phyloP scores from a whole-genome alignment of 2,888 invertebrate genomes.

The Marasmarcha lunaedactyla region DNA sequence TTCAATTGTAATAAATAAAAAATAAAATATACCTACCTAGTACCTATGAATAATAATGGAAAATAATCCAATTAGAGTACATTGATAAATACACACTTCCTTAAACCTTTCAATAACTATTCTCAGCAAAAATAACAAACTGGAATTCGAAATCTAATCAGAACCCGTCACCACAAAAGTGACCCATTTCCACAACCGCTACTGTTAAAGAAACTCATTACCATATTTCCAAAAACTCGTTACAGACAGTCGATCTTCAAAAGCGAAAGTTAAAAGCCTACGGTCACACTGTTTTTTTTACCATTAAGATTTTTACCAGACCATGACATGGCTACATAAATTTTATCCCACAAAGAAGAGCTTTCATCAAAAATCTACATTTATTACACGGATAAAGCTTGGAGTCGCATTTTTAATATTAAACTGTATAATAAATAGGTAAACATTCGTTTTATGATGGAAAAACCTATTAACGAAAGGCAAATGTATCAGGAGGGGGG shows the following conservation, averaged over 20 bases:
- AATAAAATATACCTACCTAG: no score
- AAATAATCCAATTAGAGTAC: no score
- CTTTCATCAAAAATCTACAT: slow-evolving; percentile 27
- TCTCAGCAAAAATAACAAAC: no score
- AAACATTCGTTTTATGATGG: slow-evolving; percentile 67
- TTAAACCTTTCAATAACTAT: no score
- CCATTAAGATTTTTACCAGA: slow-evolving; percentile 49
- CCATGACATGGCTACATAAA: slow-evolving; percentile 40
- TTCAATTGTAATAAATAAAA: no score
- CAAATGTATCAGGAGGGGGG: slow-evolving; percentile 52
- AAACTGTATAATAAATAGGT: slow-evolving; percentile 64
- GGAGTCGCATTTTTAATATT: slow-evolving; percentile 59
- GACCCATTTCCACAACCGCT: no score
- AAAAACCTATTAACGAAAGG: slow-evolving; percentile 65
- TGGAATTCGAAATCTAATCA: no score
- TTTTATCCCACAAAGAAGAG: slow-evolving; percentile 27
- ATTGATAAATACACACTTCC: no score
- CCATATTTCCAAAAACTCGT: neutral
- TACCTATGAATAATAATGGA: no score
- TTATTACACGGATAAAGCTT: slow-evolving; percentile 29
- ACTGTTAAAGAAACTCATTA: no score
- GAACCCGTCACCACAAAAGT: no score
- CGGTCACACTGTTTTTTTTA: slow-evolving; percentile 2
- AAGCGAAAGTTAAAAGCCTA: slow-evolving; percentile 6
- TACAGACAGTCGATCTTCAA: neutral